Percentiles rank a stretch among this genome's conserved stretches.
phyloP scores from a whole-genome alignment of 2,888 invertebrate genomes.

The Cheilosia impressa region DNA sequence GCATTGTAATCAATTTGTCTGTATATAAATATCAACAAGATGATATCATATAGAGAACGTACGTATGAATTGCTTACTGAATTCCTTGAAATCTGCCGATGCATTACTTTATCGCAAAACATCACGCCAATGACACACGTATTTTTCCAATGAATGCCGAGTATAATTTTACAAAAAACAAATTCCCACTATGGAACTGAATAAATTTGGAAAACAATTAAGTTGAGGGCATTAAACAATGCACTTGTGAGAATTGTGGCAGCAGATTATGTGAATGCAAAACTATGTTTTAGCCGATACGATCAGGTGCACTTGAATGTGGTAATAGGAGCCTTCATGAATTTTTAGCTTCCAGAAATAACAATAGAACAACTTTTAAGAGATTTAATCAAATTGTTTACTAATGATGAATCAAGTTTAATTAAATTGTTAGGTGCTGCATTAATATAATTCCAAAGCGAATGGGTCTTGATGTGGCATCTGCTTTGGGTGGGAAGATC shows the following conservation, averaged over 20 bases:
- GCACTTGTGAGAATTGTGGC: not conserved
- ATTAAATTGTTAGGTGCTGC: too few species aligned
- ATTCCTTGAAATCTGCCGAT: not conserved
- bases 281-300: not conserved
- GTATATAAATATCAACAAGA: not conserved
- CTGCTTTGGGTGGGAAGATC: too few species aligned
- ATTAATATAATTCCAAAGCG: too few species aligned
- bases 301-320: not conserved
- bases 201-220: conserved; percentile 5
- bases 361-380: not conserved
- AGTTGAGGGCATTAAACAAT: conserved; percentile 4
- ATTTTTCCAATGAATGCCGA: not conserved
- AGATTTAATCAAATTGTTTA: not conserved
- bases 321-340: not conserved
- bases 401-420: not conserved
- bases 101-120: not conserved
- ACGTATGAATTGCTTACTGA: not conserved
- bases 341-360: not conserved
- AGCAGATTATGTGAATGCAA: not conserved
- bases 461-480: too few species aligned
- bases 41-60: not conserved
- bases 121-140: conserved; percentile 9
- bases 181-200: not conserved
- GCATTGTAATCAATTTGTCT: too few species aligned
- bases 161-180: not conserved